These are phyloP conservation scores for Astropecten irregularis DNA, from an alignment of 53 echinoderm and acorn worm genomes.

Conservation along the genomic window DNA sequence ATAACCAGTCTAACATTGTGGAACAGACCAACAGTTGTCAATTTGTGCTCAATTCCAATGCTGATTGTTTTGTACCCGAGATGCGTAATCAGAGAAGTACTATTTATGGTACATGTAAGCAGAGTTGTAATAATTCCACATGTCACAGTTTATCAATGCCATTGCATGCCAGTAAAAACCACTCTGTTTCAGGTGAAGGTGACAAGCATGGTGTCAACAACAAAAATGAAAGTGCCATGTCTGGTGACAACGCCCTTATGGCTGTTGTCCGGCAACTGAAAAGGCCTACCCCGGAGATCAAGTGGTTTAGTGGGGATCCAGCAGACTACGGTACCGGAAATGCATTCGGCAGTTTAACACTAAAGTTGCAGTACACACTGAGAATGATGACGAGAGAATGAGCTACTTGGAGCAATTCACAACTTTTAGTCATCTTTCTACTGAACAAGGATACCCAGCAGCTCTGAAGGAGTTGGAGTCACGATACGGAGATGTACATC, in stretches of 20 bases:
- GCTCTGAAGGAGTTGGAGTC: slow-evolving; percentile 53
- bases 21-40: slow-evolving; percentile 26
- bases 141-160: background rate
- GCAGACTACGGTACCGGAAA: slow-evolving; percentile 31
- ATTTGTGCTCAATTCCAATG: slow-evolving; percentile 17
- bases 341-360: slow-evolving; percentile 60
- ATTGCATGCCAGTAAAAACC: slow-evolving; percentile 31
- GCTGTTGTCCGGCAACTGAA: slow-evolving; percentile 27
- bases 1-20: slow-evolving; percentile 12
- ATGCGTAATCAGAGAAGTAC: slow-evolving; percentile 1
- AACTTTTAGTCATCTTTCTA: background rate
- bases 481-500: slow-evolving; percentile 56
- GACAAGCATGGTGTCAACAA: slow-evolving; percentile 13
- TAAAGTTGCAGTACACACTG: slow-evolving; percentile 13
- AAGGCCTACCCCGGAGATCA: slow-evolving; percentile 47
- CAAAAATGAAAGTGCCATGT: slow-evolving; percentile 3
- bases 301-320: slow-evolving; percentile 54
- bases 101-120: slow-evolving; percentile 6
- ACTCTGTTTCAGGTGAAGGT: slow-evolving; percentile 24
- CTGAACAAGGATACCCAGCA: slow-evolving; percentile 50
- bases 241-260: slow-evolving; percentile 22
- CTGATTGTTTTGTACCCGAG: slow-evolving; percentile 20
- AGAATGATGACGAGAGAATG: slow-evolving; percentile 56
- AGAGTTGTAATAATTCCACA: background rate
- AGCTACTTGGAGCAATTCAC: slow-evolving; percentile 37